Base-by-base conservation (phyloP, 1,140 invertebrate species). In the Zaprionus gabonicus region DNA sequence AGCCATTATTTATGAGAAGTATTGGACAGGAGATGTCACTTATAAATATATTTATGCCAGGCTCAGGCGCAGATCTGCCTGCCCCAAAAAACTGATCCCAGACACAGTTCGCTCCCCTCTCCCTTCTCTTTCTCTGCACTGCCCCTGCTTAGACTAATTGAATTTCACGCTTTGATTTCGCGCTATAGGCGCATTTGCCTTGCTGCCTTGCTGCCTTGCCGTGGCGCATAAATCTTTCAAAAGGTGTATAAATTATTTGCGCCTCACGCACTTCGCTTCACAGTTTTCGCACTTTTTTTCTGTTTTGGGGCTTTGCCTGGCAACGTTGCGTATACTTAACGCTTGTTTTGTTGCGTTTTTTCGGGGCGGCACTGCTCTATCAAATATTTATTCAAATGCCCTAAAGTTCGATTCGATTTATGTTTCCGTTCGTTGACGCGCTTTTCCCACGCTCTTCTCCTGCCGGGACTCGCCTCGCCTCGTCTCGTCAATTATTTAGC, bases 121-220 rank as follows among this genome's bases (percentile, higher is more conserved):
- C 7, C 25, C n/a, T 34, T 0, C 20, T 25, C 17, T n/a, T 28
- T 4, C 49, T n/a, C 20, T 4, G 3, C 41, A 28, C 28, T 55
- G 25, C 6, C 49, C 17, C 71, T 81, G 81, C 79, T 91, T 82
- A 91, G 79, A 82, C 85, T 90, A 90, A 90, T 91, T 90, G 79
- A 90, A 90, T 90, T 85, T 90, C 82, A 85, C 82, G 85, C 85
- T 90, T 90, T 91, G 85, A 91, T 86, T 90, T 85, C 68, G 68
- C 73, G 78, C 75, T 64, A 55, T 72, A 73, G 27, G 71, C 46
- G 70, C 69, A 78, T 70, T 66, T 67, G 71, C 53, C 66, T 67
- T 68, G 74, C 20, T 67, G 71, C 53, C 66, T 67, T 68, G 74
- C 20, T 38, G 70, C 49, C 57, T 66, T 34, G 9, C 44, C 64